These are phyloP conservation scores for Odontamblyopus rebecca DNA, from an alignment of 2,797 vertebrate genomes.

Conservation along the genomic window DNA sequence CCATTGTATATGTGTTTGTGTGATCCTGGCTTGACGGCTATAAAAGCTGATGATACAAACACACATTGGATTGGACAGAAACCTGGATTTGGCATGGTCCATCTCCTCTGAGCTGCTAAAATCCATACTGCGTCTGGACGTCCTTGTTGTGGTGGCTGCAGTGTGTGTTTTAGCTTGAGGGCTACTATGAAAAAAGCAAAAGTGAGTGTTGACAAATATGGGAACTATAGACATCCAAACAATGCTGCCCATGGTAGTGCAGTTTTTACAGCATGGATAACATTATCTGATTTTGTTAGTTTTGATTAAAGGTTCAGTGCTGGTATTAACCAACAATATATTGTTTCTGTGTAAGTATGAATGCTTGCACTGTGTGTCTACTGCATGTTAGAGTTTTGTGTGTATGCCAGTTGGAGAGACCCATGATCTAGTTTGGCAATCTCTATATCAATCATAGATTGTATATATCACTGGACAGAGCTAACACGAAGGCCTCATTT, in stretches of 20 bases:
- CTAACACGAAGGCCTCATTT: no score
- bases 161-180: constrained; percentile 26
- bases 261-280: not conserved
- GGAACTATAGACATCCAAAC: not conserved
- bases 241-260: not conserved
- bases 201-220: constrained; percentile 23
- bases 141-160: constrained; percentile 16
- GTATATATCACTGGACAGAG: no score
- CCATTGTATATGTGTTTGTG: constrained; percentile 11
- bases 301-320: not conserved
- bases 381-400: no score
- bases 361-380: no score
- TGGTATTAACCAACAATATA: not conserved
- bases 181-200: constrained; percentile 33
- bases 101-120: constrained; percentile 43
- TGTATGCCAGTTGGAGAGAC: no score
- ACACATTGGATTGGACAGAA: constrained; percentile 32
- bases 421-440: no score
- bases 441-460: no score
- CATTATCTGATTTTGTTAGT: not conserved
- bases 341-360: no score
- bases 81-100: constrained; percentile 34
- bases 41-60: constrained; percentile 32
- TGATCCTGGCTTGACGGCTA: constrained; percentile 1
- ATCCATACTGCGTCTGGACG: constrained; percentile 37